phyloP scores from a whole-genome alignment of 2,888 invertebrate genomes.

The Drosophila antonietae region DNA sequence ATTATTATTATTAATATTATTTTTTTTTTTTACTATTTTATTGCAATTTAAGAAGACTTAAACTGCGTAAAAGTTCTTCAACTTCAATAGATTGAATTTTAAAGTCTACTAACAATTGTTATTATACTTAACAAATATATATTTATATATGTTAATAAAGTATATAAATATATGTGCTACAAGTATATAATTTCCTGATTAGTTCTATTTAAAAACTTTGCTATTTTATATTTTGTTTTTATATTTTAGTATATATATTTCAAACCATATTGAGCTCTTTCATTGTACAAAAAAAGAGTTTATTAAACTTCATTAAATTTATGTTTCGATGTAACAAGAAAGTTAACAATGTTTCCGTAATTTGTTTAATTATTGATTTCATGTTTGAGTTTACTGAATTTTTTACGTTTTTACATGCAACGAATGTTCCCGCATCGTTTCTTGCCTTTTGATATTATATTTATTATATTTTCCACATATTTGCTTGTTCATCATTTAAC shows the following conservation, averaged over 20 bases:
- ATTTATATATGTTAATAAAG: too few species aligned
- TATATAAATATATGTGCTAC: too few species aligned
- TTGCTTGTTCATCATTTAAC: neutral
- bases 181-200: too few species aligned
- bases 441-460: neutral
- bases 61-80: too few species aligned
- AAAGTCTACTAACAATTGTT: too few species aligned
- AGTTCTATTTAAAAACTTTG: neutral
- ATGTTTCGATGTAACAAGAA: neutral
- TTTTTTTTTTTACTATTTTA: too few species aligned
- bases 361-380: neutral
- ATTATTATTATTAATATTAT: too few species aligned
- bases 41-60: too few species aligned
- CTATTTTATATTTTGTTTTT: neutral
- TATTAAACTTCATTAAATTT: neutral
- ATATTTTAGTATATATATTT: neutral
- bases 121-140: too few species aligned
- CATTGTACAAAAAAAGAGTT: neutral
- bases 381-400: neutral
- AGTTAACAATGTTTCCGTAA: neutral
- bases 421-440: neutral
- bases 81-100: too few species aligned
- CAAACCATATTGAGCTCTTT: neutral
- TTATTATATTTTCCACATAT: neutral
- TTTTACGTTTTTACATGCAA: neutral